These are phyloP conservation scores for mouse (Mus musculus) DNA, from an alignment of 2,113 vertebrate genomes.

Conservation along the genomic window DNA sequence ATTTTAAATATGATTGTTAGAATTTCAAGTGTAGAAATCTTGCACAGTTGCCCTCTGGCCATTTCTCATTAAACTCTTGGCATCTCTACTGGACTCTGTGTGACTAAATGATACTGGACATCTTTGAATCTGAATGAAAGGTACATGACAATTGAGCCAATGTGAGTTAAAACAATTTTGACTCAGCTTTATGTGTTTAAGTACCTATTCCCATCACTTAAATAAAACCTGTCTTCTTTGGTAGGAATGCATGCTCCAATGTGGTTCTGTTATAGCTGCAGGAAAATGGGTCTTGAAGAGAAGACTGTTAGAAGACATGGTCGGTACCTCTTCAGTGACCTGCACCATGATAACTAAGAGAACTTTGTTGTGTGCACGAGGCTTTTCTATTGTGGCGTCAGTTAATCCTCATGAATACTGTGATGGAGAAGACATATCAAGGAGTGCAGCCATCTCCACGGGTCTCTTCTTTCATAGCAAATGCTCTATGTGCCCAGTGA, in stretches of 20 bases:
- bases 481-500: neutral
- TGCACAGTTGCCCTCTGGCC: neutral
- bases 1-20: constrained; percentile 49
- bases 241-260: neutral
- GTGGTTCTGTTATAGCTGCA: neutral
- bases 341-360: neutral
- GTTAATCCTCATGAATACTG: neutral
- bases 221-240: constrained; percentile 20
- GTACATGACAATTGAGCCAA: neutral
- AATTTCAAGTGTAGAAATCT: neutral
- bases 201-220: neutral
- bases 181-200: neutral
- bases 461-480: neutral
- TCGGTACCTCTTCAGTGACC: neutral
- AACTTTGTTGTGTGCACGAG: neutral
- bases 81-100: neutral
- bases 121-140: constrained; percentile 25
- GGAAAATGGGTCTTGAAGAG: neutral
- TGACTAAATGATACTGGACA: neutral
- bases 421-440: neutral
- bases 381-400: neutral
- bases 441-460: neutral
- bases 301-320: constrained; percentile 17
- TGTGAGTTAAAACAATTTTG: constrained; percentile 2
- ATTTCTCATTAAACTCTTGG: neutral